Evolutionary conservation across 2,797 vertebrate genomes (phyloP).

Genomic region (Dallia pectoralis): DNA sequence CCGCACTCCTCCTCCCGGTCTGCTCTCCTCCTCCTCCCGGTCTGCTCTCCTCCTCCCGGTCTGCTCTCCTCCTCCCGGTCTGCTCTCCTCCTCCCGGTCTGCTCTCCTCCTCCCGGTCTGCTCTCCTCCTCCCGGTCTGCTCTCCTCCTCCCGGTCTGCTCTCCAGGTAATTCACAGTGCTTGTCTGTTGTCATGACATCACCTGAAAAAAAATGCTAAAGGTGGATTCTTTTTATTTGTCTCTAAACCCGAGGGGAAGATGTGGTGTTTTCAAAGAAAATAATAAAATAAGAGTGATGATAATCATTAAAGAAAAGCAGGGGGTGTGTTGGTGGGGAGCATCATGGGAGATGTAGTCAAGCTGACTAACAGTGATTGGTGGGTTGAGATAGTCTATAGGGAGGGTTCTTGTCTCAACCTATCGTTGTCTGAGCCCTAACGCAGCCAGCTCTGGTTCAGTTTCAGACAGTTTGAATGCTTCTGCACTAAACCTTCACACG

Average conservation of each 20-base stretch:
- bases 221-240: no score
- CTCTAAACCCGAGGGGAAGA: no score
- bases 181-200: conserved; percentile 27
- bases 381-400: conserved; percentile 36
- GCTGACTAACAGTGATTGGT: background rate
- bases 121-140: background rate
- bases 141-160: background rate
- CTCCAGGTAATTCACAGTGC: background rate
- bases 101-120: no score
- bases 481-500: no score
- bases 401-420: conserved; percentile 49
- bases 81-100: no score
- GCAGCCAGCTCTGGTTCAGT: background rate
- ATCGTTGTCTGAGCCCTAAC: conserved; percentile 34
- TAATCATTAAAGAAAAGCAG: background rate
- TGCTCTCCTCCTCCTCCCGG: no score
- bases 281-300: no score
- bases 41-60: no score
- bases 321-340: conserved; percentile 8
- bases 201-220: conserved; percentile 35
- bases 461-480: no score
- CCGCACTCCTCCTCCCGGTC: no score
- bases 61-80: no score
- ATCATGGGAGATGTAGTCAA: conserved; percentile 58
- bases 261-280: no score